Evolutionary conservation across 2,113 vertebrate genomes (phyloP), one percentile per base, ranked within the genome.

Genomic region (Callionymus lyra): DNA sequence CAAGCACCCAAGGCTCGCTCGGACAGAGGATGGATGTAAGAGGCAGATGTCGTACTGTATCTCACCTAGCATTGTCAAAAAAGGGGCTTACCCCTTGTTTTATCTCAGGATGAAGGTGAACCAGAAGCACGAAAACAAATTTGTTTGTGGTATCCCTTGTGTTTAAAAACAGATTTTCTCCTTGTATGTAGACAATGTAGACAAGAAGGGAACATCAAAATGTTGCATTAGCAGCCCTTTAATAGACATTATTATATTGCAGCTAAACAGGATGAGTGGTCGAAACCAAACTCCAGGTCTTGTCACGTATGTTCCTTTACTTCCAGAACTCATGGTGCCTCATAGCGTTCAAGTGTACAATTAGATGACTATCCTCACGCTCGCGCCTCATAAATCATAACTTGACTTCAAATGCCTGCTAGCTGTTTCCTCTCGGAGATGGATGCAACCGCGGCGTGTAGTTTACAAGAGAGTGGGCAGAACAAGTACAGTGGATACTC

Each of bases 251-350:
- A 27, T 31, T 34, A 31, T 13, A 12, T 18, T 6, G 3, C 38
- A 10, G 38, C 62, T 56, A 49, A 60, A 68, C 69, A 78, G 66
- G 65, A 68, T 68, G 64, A 27, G 21, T 16, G 37, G 55, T 55
- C 38, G 44, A 61, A 53, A 55, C 50, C 14, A 43, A 54, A 45
- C 27, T 6, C 59, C 6, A 43, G 1, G 34, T 52, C 36, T 53
- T 65, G 47, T 69, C 71, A 77, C 57, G 56, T 67, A 67, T 56
- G 34, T 6, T 43, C 15, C 53, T 35, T 16, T 50, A 34, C 37
- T 16, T 31, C 34, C 16, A 45, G 10, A 34, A 12, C 41, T 17
- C 6, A 40, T 38, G 34, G 59, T 53, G 41, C 48, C 17, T 6
- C 0, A 6, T 16, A 16, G 44, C 41, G 56, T 50, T 56, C 38